A percentile compares a stretch with the other conserved stretches of the same genome.
These are phyloP conservation scores for Natrix natrix DNA, from an alignment of 2,797 vertebrate genomes.

Conservation along the genomic window DNA sequence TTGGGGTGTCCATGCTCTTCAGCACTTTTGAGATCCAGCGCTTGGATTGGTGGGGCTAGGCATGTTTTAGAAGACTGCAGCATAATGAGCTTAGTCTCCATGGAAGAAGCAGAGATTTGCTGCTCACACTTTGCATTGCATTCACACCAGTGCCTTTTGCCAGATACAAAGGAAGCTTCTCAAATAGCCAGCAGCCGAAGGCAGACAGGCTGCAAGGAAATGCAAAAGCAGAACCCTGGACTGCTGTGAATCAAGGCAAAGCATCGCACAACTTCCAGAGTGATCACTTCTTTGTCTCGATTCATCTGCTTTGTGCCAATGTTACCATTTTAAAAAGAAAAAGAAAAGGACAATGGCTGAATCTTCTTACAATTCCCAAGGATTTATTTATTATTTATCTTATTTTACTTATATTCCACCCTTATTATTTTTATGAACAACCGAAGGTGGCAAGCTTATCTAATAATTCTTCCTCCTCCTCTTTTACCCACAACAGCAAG, in stretches of 20 bases:
- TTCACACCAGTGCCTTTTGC: background rate
- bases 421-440: background rate
- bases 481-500: background rate
- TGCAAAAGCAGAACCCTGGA: constrained; percentile 26
- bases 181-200: constrained; percentile 21
- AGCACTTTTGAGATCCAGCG: constrained; percentile 63
- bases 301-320: constrained; percentile 23
- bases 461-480: background rate
- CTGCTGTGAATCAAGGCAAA: constrained; percentile 23
- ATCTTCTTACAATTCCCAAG: constrained; percentile 1
- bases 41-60: constrained; percentile 63
- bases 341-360: constrained; percentile 11
- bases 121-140: constrained; percentile 17
- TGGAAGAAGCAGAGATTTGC: constrained; percentile 57
- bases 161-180: constrained; percentile 38
- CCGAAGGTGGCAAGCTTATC: background rate
- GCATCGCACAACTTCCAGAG: constrained; percentile 17
- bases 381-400: background rate
- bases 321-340: constrained; percentile 1
- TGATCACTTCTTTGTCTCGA: constrained; percentile 18
- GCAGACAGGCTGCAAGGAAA: background rate
- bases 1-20: constrained; percentile 67
- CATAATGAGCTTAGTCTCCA: constrained; percentile 68
- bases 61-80: constrained; percentile 61
- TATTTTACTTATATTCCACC: background rate